Percentiles rank a stretch among this genome's conserved stretches.
phyloP scores from a whole-genome alignment of 2,113 vertebrate species.

The Corythaeola cristata region DNA sequence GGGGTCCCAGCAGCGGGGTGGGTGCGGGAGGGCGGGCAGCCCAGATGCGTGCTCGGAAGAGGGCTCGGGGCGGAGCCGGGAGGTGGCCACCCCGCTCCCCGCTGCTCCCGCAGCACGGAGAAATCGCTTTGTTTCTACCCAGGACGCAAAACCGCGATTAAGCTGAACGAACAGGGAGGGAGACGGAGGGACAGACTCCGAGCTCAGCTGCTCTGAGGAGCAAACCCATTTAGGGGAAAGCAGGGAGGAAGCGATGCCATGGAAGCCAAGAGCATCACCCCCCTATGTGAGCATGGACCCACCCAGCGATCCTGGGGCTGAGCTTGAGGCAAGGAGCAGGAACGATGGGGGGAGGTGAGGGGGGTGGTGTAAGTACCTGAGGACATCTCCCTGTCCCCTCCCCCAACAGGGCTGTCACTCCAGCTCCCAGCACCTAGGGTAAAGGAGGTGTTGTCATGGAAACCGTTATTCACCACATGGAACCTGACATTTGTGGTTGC shows the following conservation, averaged over 20 bases:
- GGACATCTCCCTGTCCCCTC: conserved; percentile 38
- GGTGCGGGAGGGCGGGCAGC: neutral
- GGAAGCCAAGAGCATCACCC: neutral
- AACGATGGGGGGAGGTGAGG: neutral
- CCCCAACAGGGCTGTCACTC: conserved; percentile 66
- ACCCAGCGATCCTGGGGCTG: neutral
- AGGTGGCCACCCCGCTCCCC: neutral
- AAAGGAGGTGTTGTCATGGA: conserved; percentile 79
- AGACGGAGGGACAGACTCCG: neutral
- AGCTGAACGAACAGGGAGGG: conserved; percentile 27
- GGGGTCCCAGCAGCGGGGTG: neutral
- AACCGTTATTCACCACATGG: conserved; percentile 80
- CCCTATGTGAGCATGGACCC: neutral
- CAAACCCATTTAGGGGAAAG: neutral
- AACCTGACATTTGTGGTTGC: conserved; percentile 83
- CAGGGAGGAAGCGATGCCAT: neutral
- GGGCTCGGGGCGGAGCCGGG: neutral
- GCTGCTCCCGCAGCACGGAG: neutral
- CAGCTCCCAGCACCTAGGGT: conserved; percentile 75
- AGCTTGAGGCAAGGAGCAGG: neutral
- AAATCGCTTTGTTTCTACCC: neutral
- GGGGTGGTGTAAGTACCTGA: conserved; percentile 19
- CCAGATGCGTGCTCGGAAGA: conserved; percentile 1
- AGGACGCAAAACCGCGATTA: neutral
- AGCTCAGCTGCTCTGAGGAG: neutral